phyloP scores from a whole-genome alignment of 1,140 invertebrate genomes.

The Drosophila saltans region DNA sequence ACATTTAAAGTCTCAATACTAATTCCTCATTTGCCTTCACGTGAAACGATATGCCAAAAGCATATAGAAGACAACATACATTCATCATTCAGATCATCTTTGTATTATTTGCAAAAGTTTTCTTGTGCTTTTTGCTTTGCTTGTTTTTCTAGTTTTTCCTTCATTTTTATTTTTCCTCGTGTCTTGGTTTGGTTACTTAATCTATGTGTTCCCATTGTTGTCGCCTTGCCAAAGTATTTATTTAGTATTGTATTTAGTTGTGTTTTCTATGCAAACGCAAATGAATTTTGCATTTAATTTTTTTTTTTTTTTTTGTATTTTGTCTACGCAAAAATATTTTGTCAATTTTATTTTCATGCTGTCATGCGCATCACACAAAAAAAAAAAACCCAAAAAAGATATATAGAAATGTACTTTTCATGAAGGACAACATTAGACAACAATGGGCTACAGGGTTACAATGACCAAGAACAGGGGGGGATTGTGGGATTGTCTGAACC shows the following conservation, averaged over 20 bases:
- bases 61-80: not conserved
- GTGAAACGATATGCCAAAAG: not conserved
- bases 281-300: conserved; percentile 74
- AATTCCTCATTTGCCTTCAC: not conserved
- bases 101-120: not conserved
- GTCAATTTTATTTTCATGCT: conserved; percentile 53
- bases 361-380: conserved; percentile 65
- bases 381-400: conserved; percentile 41
- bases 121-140: not conserved
- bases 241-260: conserved; percentile 11
- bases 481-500: conserved; percentile 19
- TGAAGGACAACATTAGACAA: conserved; percentile 75
- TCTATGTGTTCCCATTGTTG: conserved; percentile 68
- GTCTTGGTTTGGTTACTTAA: conserved; percentile 77
- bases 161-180: conserved; percentile 28
- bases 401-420: conserved; percentile 48
- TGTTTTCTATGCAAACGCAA: conserved; percentile 57
- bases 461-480: not conserved
- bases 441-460: conserved; percentile 17
- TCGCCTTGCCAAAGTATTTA: conserved; percentile 78
- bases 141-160: conserved; percentile 25
- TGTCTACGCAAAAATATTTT: conserved; percentile 30
- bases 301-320: conserved; percentile 35
- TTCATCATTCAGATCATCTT: conserved; percentile 31
- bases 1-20: conserved; percentile 4